Evolutionary conservation across 2,797 vertebrate genomes (phyloP).

Genomic region (Tachyglossus aculeatus): DNA sequence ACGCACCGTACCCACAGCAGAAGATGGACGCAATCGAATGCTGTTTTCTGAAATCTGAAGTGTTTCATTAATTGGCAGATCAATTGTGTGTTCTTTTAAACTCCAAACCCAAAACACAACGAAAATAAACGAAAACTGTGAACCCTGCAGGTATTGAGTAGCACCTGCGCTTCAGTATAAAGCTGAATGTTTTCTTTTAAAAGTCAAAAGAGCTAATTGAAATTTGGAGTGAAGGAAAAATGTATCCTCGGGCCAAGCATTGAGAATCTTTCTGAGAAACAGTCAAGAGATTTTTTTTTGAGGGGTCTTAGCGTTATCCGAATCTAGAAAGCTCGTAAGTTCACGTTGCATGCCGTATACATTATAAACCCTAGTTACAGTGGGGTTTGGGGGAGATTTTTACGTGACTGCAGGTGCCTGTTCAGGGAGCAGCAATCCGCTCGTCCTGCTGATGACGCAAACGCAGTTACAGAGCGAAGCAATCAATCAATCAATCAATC

Average conservation of each 20-base stretch:
- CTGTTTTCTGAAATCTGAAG: conserved; percentile 70
- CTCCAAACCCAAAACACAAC: conserved; percentile 56
- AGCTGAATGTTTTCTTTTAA: conserved; percentile 64
- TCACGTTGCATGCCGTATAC: conserved; percentile 51
- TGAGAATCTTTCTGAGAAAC: conserved; percentile 51
- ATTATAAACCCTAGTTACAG: conserved; percentile 55
- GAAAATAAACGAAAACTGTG: conserved; percentile 72
- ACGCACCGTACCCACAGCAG: conserved; percentile 75
- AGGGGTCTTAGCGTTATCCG: conserved; percentile 48
- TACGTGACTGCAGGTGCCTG: conserved; percentile 58
- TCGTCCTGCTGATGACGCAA: conserved; percentile 45
- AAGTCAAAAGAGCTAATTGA: conserved; percentile 54
- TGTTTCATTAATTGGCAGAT: conserved; percentile 75
- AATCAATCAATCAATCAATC: too few species aligned
- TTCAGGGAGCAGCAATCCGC: conserved; percentile 52
- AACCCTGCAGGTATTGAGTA: conserved; percentile 66
- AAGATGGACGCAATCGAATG: conserved; percentile 70
- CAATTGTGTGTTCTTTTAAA: conserved; percentile 75
- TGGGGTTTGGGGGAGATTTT: conserved; percentile 66
- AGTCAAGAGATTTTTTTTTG: conserved; percentile 21
- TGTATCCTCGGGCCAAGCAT: conserved; percentile 45
- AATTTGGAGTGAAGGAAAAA: conserved; percentile 67
- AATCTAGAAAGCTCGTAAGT: conserved; percentile 64
- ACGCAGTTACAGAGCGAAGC: conserved; percentile 55
- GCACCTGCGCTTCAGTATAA: conserved; percentile 65